Base-by-base conservation (phyloP, 1,140 invertebrate species). In the Dendroctonus valens region DNA sequence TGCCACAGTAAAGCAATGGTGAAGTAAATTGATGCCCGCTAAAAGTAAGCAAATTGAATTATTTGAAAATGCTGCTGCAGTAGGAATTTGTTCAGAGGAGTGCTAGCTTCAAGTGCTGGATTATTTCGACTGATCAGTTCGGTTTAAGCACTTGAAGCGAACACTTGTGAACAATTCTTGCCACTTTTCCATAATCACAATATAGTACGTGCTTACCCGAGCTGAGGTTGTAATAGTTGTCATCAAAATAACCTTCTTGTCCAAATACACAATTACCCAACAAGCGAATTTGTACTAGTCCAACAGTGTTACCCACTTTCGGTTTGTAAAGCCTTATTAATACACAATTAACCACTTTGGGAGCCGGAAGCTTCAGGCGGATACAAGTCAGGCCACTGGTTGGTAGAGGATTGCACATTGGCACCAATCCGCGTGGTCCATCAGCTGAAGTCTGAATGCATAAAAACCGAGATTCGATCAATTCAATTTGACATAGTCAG, bases 351-450 rank as follows among this genome's bases (percentile, higher is more conserved):
- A 86, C 89, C 5, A 97, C 89, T 79, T 94, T 87, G 0, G 93
- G 91, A 59, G 89, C 86, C 3, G 89, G 86, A 3, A 96, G 78
- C 66, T 89, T 90, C 7, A 97, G 81, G 52, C 90, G 86, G 75
- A 96, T 94, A 72, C 87, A 92, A 0, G 91, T 91, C 74, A 95
- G 86, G 53, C 93, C 93, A 50, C 90, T 89, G 4, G 93, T 95
- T 39, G 86, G 83, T 73, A 92, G 81, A 9, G 90, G 91, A 50
- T 87, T 83, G 75, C 87, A 86, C 39, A 89, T 82, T 2, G 90
- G 89, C 4, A 86, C 83, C 3, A 87, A 74, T 51, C 80, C 77
- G 6, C 80, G 70, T 70, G 81, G 75, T 44, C 81, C 82, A 75
- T 86, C 84, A 37, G 84, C 78, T n/a, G 83, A 85, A 26, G 86